Conservation (phyloP, 2,113 vertebrate species). For the Clarias macrocephalus region DNA sequence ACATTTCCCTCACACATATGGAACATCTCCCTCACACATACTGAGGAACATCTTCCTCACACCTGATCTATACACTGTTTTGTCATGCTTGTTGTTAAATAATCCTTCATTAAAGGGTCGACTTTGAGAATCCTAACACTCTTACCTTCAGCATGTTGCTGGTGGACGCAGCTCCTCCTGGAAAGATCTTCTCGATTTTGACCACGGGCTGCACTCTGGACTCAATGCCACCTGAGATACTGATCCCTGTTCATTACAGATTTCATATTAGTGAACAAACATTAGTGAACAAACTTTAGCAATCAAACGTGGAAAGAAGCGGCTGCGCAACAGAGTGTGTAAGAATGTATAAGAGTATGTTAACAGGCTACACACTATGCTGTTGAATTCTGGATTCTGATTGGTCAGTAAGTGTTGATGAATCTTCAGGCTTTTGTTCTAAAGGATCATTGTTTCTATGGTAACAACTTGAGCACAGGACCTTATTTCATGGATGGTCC, state of each 20-base stretch:
- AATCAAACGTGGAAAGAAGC: background rate
- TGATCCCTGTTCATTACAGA: constrained; percentile 78
- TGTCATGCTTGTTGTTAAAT: too few species aligned
- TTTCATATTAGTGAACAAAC: background rate
- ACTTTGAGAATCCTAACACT: background rate
- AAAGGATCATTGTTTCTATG: background rate
- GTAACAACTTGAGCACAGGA: background rate
- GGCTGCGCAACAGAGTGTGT: background rate
- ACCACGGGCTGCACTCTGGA: constrained; percentile 89
- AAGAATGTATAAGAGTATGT: background rate
- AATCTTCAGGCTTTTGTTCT: too few species aligned
- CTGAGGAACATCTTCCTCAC: background rate
- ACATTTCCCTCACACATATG: too few species aligned
- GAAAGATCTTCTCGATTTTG: constrained; percentile 95
- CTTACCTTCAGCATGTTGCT: constrained; percentile 84
- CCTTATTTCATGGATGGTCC: background rate
- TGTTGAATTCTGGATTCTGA: background rate
- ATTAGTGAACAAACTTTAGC: background rate
- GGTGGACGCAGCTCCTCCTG: constrained; percentile 88
- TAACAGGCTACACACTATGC: background rate
- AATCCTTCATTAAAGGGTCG: too few species aligned
- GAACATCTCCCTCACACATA: too few species aligned
- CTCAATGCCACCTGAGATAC: constrained; percentile 91
- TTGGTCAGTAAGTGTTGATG: too few species aligned
- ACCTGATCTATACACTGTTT: background rate